Conservation (phyloP, 2,113 vertebrate species). For the Muntiacus reevesi region DNA sequence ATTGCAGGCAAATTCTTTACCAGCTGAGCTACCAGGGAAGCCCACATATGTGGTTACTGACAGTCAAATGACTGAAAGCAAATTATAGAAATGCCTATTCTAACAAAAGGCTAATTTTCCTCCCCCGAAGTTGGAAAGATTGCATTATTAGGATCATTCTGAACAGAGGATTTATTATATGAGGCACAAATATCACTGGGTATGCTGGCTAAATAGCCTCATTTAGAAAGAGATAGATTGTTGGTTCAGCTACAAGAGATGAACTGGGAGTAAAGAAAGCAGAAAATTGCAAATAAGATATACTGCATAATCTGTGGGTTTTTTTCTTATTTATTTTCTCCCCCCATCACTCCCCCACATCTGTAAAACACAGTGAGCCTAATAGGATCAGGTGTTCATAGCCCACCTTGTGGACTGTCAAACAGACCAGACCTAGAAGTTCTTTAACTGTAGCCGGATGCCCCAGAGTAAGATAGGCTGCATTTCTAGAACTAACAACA, state of each 20-base stretch:
- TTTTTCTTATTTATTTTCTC: background rate
- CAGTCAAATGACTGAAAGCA: background rate
- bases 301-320: background rate
- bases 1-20: background rate
- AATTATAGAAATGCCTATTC: slow-evolving; percentile 8
- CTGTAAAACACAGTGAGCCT: background rate
- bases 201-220: slow-evolving; percentile 15
- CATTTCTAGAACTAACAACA: background rate
- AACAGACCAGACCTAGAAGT: background rate
- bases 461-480: background rate
- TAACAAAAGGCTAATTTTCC: background rate
- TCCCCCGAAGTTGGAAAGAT: background rate
- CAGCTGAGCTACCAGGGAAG: background rate
- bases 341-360: background rate
- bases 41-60: background rate
- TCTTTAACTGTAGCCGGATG: background rate
- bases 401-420: background rate
- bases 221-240: background rate
- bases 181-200: background rate
- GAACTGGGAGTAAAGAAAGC: background rate
- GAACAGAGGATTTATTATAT: slow-evolving; percentile 6
- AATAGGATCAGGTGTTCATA: background rate
- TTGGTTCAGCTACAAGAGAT: background rate
- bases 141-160: background rate
- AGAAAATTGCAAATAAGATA: background rate